Evolutionary conservation across 2,888 invertebrate species (phyloP), one percentile per base, ranked within the genome.

Genomic region (Tortricodes alternella): DNA sequence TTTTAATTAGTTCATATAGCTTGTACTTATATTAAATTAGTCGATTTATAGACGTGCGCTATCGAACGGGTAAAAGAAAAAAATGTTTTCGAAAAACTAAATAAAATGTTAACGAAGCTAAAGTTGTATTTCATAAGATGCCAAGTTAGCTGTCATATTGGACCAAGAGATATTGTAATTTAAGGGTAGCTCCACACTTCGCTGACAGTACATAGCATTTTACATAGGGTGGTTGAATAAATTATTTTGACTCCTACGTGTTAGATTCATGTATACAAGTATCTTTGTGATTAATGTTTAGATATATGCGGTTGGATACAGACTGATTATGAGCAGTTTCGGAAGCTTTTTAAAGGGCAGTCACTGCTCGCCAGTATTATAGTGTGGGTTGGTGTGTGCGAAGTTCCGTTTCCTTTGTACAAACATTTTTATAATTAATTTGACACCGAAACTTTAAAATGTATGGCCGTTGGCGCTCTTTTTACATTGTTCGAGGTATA

Each of bases 111-210:
- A 71, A 68, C 65, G 65, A 73, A 71, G 71, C 75, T 73, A 70
- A 50, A 73, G 73, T 74, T 74, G 72, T 82, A 79, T 81, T 83
- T 80, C 79, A 69, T 87, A 85, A 85, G 85, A 89, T 85, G 89
- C 86, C 89, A 89, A 86, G 77, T 81, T 78, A 83, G 82, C 80
- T 76, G 70, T 85, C 80, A 85, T 85, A 83, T 83, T 83, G 89
- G 89, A 89, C 89, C 89, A 89, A 89, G 85, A 84, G 81, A 73
- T 78, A 78, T 73, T 68, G 70, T 79, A 66, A 71, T 78, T 74
- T 86, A 87, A 86, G 86, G 81, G 73, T 87, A 85, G 86, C 81
- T 83, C 82, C 77, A 83, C 85, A 84, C 84, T 77, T 68, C 51
- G 87, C 88, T 85, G 80, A 74, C 74, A 74, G 77, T 81, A 77